Evolutionary conservation across 2,888 invertebrate species (phyloP).

Genomic region (Acronicta aceris): DNA sequence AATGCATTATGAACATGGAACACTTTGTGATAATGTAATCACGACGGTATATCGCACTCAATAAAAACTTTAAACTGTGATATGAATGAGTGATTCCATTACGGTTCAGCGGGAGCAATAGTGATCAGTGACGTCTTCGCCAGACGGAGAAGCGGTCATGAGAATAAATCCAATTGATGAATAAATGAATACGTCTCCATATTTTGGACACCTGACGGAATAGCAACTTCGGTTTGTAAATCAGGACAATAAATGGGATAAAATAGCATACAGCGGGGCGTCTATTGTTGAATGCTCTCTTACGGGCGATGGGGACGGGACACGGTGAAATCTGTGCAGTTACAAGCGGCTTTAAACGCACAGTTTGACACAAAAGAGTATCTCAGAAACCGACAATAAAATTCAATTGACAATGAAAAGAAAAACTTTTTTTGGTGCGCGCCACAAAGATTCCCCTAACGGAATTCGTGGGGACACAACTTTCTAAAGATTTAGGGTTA

Average conservation of each 20-base stretch:
- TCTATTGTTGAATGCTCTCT: conserved; percentile 85
- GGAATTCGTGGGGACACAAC: conserved; percentile 79
- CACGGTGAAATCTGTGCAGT: conserved; percentile 68
- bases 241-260: conserved; percentile 81
- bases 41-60: conserved; percentile 56
- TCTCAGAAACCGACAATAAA: conserved; percentile 88
- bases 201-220: conserved; percentile 81
- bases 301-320: conserved; percentile 68
- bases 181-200: conserved; percentile 75
- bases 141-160: conserved; percentile 60
- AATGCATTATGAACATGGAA: conserved; percentile 63
- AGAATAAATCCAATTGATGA: conserved; percentile 68
- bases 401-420: conserved; percentile 87
- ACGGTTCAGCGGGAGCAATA: conserved; percentile 35
- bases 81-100: conserved; percentile 47
- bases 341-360: conserved; percentile 86
- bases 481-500: conserved; percentile 82
- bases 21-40: conserved; percentile 60
- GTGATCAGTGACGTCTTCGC: conserved; percentile 55
- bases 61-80: conserved; percentile 57
- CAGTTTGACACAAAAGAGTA: conserved; percentile 87
- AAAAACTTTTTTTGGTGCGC: conserved; percentile 72
- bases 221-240: conserved; percentile 68
- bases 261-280: conserved; percentile 81
- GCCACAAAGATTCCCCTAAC: conserved; percentile 82